Conservation (phyloP, 2,797 vertebrate genomes). For the Pelodytes ibericus region DNA sequence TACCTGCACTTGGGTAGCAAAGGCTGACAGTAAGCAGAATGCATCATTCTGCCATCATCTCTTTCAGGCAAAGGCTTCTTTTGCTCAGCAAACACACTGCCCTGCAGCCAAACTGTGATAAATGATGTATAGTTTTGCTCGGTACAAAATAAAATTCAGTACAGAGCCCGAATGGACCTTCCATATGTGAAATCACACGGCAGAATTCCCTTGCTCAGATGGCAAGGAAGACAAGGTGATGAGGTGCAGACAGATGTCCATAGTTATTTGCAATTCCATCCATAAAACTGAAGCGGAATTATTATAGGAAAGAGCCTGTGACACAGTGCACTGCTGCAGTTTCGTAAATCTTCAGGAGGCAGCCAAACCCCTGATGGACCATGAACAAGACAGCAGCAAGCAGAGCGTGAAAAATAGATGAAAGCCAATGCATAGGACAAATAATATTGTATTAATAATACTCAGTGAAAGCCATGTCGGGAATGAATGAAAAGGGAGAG, state of each 20-base stretch:
- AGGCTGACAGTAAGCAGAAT: neutral
- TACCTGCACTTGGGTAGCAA: constrained; percentile 35
- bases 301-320: constrained; percentile 39
- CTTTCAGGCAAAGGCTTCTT: neutral
- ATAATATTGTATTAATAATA: constrained; percentile 37
- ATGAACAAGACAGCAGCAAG: constrained; percentile 50
- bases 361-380: constrained; percentile 50
- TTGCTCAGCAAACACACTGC: constrained; percentile 6
- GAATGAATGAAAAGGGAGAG: constrained; percentile 26
- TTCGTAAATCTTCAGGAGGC: constrained; percentile 64
- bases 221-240: neutral
- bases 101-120: constrained; percentile 10
- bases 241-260: neutral
- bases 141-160: constrained; percentile 10
- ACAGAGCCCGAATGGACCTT: constrained; percentile 7
- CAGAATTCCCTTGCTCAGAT: constrained; percentile 2
- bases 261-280: constrained; percentile 3
- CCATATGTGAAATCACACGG: constrained; percentile 14
- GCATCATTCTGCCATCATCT: constrained; percentile 10
- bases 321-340: constrained; percentile 64
- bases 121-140: neutral
- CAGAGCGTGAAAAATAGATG: constrained; percentile 62
- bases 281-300: constrained; percentile 34
- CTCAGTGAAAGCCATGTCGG: constrained; percentile 18
- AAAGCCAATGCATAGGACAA: constrained; percentile 54